Base-by-base conservation (phyloP, 2,888 invertebrate species). In the Aspidapion aeneum region DNA sequence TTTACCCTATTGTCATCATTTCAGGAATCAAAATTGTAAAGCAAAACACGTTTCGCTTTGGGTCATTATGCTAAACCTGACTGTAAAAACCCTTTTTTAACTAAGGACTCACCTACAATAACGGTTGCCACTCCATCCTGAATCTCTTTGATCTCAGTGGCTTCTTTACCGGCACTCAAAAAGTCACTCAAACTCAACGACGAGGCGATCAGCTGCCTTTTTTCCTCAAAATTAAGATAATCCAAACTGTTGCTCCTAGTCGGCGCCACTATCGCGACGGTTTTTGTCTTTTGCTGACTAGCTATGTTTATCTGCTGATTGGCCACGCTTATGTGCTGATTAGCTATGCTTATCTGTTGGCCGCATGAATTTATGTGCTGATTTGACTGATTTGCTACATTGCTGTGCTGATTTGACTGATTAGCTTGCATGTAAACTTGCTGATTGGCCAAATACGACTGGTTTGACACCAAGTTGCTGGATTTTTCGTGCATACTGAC, bases 181-280 rank as follows among this genome's bases (percentile, higher is more conserved):
- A 94, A 93, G 81, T 94, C 94, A 70, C 93, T 92, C 66, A 94
- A 83, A 68, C 93, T 93, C 77, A 94, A 80, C 59, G 93, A 93
- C 68, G 93, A 93, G 57, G 94, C 94, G 70, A 94, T 94, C 76
- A 94, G 83, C 81, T 93, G 92, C 74, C 94, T 85, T 79, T 93
- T 93, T 84, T 94, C 94, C 81, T 94, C 93, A 79, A 94, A 94
- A 82, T 94, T 94, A 63, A 94, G 85, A 82, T 92, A 91, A 84
- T 93, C 93, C 83, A 93, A 85, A 77, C 92, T 92, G 80, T 88
- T 91, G 82, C 92, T 92, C 74, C 91, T 81, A 73, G 89, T 89
- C 0, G 89, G 89, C 22, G 86, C 85, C 22, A 88, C 87, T 21
- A 89, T 88, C 60, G 88, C 87, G 63, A 87, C 87, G 18, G 85